Evolutionary conservation across 2,113 vertebrate species (phyloP), one percentile per base, ranked within the genome.

Genomic region (Pelmatolapia mariae): DNA sequence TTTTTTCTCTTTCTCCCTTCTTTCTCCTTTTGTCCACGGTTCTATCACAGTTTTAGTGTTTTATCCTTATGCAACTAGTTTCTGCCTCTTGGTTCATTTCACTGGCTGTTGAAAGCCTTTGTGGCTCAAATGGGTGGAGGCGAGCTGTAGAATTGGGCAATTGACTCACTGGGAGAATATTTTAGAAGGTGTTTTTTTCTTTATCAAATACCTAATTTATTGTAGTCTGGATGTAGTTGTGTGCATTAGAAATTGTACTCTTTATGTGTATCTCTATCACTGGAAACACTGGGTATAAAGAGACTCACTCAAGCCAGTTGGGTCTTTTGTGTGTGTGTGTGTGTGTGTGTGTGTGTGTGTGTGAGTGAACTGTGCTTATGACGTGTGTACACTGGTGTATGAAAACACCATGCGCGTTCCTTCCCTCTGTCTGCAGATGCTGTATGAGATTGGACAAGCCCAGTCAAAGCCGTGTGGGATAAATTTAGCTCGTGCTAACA

Each of bases 401-500:
- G 82, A 91, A 78, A 89, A 86, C 91, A 79, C 59, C 79, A 71
- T 24, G 84, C 89, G 53, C 88, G 84, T 90, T 92, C 87, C 88
- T 87, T 68, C 45, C 86, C 54, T 89, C 85, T 89, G 89, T 94
- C 93, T 95, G 92, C 95, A 96, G 95, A 95, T 96, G 95, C 91
- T 89, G 66, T 87, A 90, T 88, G 87, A 91, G 92, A 95, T 95
- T 90, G 94, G 92, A 95, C 93, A 94, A 91, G 93, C 93, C 91
- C 88, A 95, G 91, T 93, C 92, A 94, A 94, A 94, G 94, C 91
- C 88, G 56, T 93, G 92, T 59, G 85, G 95, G 94, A 92, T 96
- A 95, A 95, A 96, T 96, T 96, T 96, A 96, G 96, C 95, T 95
- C 93, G 86, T 93, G 94, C 93, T 93, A 92, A 94, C 95, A 94